Evolutionary conservation across 2,113 vertebrate species (phyloP).

Genomic region (Echinops telfairi): DNA sequence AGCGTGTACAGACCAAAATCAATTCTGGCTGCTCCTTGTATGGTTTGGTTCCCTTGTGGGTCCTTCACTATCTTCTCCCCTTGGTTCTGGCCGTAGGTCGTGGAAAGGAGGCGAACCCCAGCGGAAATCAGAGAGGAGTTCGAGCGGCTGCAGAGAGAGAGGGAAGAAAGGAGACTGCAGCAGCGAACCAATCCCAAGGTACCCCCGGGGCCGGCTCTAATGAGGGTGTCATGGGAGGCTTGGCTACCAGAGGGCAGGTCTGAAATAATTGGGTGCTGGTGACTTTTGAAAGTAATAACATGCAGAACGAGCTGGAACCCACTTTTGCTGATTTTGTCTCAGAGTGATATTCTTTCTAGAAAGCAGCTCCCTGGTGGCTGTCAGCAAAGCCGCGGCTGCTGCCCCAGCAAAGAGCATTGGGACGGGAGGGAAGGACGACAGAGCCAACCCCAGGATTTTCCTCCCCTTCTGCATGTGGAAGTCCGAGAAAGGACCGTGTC

Average conservation of each 20-base stretch:
- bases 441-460: no score
- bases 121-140: slow-evolving; percentile 98
- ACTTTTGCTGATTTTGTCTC: neutral
- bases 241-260: neutral
- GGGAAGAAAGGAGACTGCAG: slow-evolving; percentile 96
- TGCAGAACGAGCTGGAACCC: neutral
- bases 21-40: rapidly evolving
- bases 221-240: rapidly evolving
- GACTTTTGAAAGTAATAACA: neutral
- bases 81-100: slow-evolving; percentile 88
- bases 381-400: neutral
- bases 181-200: slow-evolving; percentile 99
- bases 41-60: neutral
- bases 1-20: rapidly evolving
- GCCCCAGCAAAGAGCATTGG: neutral
- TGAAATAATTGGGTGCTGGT: rapidly evolving
- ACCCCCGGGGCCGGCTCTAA: neutral
- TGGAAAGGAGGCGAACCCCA: slow-evolving; percentile 96
- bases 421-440: rapidly evolving
- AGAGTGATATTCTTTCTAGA: neutral
- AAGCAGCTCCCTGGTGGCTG: neutral
- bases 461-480: no score
- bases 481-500: neutral
- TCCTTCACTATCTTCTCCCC: neutral
- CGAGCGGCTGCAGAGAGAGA: slow-evolving; percentile 95